Base-by-base conservation (phyloP, 2,888 invertebrate genomes). In the Phengaris arion region DNA sequence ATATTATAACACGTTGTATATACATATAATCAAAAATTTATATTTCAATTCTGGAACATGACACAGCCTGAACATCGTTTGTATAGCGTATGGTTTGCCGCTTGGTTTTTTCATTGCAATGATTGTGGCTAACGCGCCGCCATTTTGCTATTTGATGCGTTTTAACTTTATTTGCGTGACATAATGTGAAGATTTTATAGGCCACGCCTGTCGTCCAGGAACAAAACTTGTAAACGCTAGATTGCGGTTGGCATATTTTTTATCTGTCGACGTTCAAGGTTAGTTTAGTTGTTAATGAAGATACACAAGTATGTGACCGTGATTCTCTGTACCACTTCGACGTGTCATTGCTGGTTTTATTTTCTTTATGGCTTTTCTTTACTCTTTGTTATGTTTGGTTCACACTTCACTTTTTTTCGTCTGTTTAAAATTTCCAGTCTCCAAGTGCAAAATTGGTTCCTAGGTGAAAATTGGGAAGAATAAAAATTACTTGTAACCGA, bases 121-220 rank as follows among this genome's bases (percentile, higher is more conserved):
- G 72, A 72, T 54, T 54, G 79, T 75, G 72, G 77, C 77, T 74
- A 77, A 77, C 73, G 78, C 72, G 77, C 74, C 77, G 68, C 74
- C 68, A 78, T 79, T 78, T 69, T 68, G 77, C 78, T 76, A 68
- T 78, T 75, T 89, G 84, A 86, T 87, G 92, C 92, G 89, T 92
- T 91, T 88, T 89, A 82, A 82, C 83, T 89, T 90, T 90, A 81
- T 87, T 91, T 93, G 93, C 92, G 87, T 85, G 86, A 84, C 80
- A 84, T 85, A 81, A 82, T 85, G 82, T 85, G 82, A 72, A 72
- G 52, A 72, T 72, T 52, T 72, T 72, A 72, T 72, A 72, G 72
- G 72, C 72, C 72, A 54, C 72, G 72, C 35, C 54, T 51, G 52
- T 45, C 68, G 68, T 54, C 72, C 75, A 70, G 78, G 79, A 79